Percentiles rank a stretch among this genome's conserved stretches.
phyloP scores from a whole-genome alignment of 2,113 vertebrate species.

The Phaethon lepturus region DNA sequence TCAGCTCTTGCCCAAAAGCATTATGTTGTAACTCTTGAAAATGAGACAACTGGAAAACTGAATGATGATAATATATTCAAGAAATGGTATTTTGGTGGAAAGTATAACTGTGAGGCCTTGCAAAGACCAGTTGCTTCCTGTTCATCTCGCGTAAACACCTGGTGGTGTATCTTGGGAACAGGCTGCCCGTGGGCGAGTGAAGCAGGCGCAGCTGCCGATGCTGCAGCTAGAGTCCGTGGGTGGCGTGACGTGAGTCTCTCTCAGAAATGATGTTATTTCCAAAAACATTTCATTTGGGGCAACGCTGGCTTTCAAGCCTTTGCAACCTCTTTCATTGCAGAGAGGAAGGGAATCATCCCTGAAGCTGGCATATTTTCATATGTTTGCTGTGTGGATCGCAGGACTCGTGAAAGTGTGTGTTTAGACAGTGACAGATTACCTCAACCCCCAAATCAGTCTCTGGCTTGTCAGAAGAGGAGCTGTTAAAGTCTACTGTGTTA shows the following conservation, averaged over 20 bases:
- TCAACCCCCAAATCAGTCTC: background rate
- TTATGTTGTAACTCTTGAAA: background rate
- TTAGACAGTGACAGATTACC: background rate
- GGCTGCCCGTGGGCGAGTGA: background rate
- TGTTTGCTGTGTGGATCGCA: background rate
- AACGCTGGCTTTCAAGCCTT: background rate
- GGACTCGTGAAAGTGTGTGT: background rate
- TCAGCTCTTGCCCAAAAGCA: background rate
- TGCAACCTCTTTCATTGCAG: background rate
- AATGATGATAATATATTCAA: background rate
- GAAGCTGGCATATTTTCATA: background rate
- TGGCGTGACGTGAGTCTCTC: background rate
- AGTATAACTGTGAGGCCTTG: conserved; percentile 31
- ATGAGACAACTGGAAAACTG: conserved; percentile 11
- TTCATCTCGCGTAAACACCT: background rate
- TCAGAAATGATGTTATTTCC: background rate
- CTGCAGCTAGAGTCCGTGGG: background rate
- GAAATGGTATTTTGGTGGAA: conserved; percentile 10
- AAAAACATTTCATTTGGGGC: background rate
- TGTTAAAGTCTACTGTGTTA: background rate
- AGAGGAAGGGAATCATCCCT: background rate
- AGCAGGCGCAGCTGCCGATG: background rate
- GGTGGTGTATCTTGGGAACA: background rate
- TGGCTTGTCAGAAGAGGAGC: background rate
- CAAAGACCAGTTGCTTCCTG: background rate